phyloP scores from a whole-genome alignment of 2,888 invertebrate genomes.

The Dorcus hopei region DNA sequence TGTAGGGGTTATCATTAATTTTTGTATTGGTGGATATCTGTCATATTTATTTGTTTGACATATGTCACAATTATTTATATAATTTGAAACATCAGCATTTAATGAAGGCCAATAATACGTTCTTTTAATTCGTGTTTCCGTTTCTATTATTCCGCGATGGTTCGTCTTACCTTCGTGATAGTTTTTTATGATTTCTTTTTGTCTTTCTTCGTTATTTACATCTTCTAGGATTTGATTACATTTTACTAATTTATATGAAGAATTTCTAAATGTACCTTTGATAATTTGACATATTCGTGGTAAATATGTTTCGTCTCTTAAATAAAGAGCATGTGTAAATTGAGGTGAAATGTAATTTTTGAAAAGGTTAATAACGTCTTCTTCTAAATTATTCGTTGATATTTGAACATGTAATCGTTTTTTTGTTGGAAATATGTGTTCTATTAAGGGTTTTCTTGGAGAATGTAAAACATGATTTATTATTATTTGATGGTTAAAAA shows the following conservation, averaged over 20 bases:
- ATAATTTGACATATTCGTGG: neutral
- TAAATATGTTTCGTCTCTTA: neutral
- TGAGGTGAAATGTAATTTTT: neutral
- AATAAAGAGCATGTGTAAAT: neutral
- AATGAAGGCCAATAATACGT: neutral
- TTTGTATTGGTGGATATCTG: neutral
- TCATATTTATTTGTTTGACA: neutral
- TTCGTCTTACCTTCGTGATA: slow-evolving; percentile 2
- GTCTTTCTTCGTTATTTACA: neutral
- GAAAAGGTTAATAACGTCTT: neutral
- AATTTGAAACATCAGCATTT: neutral
- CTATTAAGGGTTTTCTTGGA: too few species aligned
- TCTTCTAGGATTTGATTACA: neutral
- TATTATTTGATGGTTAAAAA: neutral
- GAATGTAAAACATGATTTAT: neutral
- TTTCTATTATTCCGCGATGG: slow-evolving; percentile 1
- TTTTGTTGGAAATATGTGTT: too few species aligned
- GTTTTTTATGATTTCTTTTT: neutral
- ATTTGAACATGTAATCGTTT: neutral
- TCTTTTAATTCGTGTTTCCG: neutral
- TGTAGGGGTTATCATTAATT: neutral
- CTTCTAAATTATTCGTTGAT: neutral
- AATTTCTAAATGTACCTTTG: neutral
- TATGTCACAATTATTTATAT: neutral
- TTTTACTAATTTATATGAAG: neutral